Percentiles rank a stretch among this genome's conserved stretches.
These are phyloP conservation scores for Cheilosia soror DNA, from an alignment of 2,888 invertebrate genomes.

Conservation along the genomic window DNA sequence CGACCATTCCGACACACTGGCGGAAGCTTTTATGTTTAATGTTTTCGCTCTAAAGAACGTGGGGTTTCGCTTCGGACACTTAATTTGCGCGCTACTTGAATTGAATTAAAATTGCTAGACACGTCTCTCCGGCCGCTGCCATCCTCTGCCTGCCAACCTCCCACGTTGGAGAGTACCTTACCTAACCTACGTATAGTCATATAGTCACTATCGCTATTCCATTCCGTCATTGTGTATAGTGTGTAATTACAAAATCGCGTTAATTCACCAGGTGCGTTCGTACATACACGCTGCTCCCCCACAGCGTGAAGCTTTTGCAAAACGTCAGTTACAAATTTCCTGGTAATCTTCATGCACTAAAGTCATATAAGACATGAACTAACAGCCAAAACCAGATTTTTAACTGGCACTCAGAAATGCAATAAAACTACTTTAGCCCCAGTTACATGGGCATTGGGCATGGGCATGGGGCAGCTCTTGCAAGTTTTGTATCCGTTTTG, in stretches of 20 bases:
- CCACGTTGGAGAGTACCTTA: conserved; percentile 61
- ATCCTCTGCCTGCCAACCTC: conserved; percentile 49
- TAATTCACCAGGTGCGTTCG: conserved; percentile 21
- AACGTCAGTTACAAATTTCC: conserved; percentile 29
- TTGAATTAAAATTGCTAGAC: conserved; percentile 74
- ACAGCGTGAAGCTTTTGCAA: conserved; percentile 37
- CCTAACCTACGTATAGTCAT: too few relatives aligned
- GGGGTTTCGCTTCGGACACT: conserved; percentile 54
- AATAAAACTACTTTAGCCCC: conserved; percentile 47
- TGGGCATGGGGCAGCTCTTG: conserved; percentile 26
- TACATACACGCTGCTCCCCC: conserved; percentile 21
- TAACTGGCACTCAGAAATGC: conserved; percentile 54
- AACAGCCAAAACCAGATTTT: conserved; percentile 56
- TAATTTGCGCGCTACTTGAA: conserved; percentile 66
- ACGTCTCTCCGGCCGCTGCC: conserved; percentile 59
- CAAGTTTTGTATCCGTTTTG: conserved; percentile 56
- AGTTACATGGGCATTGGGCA: background rate
- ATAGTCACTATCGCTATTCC: background rate
- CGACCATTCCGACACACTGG: conserved; percentile 33
- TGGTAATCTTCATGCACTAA: conserved; percentile 47
- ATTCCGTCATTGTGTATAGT: conserved; percentile 9
- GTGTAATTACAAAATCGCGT: conserved; percentile 45
- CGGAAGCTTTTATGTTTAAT: conserved; percentile 75
- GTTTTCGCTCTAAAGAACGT: conserved; percentile 59
- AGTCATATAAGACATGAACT: conserved; percentile 25